Evolutionary conservation across 2,797 vertebrate species (phyloP).

Genomic region (Anabas testudineus): DNA sequence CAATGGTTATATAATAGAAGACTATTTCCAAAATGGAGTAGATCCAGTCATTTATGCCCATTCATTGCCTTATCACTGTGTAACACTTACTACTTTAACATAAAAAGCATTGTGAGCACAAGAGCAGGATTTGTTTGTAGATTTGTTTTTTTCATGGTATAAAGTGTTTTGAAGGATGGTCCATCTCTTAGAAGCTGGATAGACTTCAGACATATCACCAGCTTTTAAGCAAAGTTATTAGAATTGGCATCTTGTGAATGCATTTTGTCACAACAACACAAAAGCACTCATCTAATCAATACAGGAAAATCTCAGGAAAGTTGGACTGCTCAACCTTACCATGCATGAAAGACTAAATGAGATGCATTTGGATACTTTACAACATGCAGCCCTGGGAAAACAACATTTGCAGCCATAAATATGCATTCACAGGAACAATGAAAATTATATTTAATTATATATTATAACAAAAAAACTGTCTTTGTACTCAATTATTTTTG

Average conservation of each 20-base stretch:
- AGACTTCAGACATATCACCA: constrained; percentile 9
- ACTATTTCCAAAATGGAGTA: neutral
- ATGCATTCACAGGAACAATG: neutral
- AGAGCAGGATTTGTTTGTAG: neutral
- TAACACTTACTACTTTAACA: constrained; percentile 5
- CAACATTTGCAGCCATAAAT: neutral
- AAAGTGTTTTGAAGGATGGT: constrained; percentile 16
- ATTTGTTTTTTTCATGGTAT: neutral
- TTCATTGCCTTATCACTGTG: constrained; percentile 10
- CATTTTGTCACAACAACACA: constrained; percentile 12
- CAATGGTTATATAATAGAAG: constrained; percentile 30
- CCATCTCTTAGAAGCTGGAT: constrained; percentile 4
- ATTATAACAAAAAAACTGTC: neutral
- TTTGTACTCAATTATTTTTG: neutral
- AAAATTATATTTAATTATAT: neutral
- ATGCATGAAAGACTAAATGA: constrained; percentile 2
- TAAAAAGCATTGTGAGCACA: constrained; percentile 2
- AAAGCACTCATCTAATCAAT: constrained; percentile 22
- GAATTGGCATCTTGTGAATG: constrained; percentile 20
- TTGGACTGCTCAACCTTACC: neutral
- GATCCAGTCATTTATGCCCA: neutral
- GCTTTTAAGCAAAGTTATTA: constrained; percentile 16
- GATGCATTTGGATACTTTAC: constrained; percentile 4
- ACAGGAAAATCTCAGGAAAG: constrained; percentile 8
- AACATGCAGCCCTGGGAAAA: neutral